Percentiles rank a stretch among this genome's conserved stretches.
These are phyloP conservation scores for Lepidocyrtinus sp. DNA, from an alignment of 2,888 invertebrate genomes.

Conservation along the genomic window DNA sequence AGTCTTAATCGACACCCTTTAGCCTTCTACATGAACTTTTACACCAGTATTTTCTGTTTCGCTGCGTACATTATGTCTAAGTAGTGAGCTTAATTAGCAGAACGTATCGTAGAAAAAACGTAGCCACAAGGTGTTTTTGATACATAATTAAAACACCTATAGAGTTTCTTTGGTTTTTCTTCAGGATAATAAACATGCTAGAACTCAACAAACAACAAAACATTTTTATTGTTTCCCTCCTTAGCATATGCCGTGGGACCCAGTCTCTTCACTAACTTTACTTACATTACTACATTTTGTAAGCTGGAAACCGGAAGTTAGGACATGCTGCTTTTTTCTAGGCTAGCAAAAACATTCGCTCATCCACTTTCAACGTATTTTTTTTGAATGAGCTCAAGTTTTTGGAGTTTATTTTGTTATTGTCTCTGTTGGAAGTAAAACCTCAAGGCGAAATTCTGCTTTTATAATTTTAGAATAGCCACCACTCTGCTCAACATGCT, in stretches of 20 bases:
- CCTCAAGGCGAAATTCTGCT: neutral
- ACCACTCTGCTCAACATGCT: neutral
- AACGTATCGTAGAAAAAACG: neutral
- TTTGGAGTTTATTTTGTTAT: neutral
- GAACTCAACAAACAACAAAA: neutral
- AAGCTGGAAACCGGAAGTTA: neutral
- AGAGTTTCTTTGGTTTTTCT: neutral
- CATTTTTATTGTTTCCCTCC: no score
- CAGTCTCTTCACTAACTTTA: neutral
- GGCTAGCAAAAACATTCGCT: neutral
- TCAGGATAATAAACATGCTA: neutral
- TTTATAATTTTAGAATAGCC: neutral
- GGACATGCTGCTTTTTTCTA: neutral
- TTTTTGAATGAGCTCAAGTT: neutral
- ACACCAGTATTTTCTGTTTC: neutral
- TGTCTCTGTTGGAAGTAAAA: neutral
- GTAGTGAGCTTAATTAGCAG: neutral
- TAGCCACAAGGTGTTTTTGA: neutral
- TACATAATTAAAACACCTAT: neutral
- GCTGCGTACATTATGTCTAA: neutral
- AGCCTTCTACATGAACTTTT: neutral
- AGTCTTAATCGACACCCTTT: neutral
- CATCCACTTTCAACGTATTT: neutral
- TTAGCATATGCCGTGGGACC: neutral
- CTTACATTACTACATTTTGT: neutral